A percentile compares a stretch with the other conserved stretches of the same genome.
Evolutionary conservation across 2,113 vertebrate genomes (phyloP).

Genomic region (Merops nubicus): DNA sequence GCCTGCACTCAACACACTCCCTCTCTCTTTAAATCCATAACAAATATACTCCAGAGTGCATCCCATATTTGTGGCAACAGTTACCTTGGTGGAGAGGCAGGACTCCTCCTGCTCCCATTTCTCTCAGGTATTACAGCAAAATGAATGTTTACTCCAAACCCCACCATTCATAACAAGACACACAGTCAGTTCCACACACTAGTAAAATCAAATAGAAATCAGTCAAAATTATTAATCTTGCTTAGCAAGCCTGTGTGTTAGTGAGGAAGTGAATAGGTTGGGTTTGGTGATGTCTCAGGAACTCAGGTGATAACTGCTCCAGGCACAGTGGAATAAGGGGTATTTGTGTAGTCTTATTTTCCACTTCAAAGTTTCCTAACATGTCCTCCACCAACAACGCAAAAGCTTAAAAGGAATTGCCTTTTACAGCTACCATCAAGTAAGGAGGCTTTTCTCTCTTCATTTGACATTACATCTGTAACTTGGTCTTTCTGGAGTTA

Average conservation of each 20-base stretch:
- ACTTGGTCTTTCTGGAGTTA: background rate
- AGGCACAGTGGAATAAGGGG: background rate
- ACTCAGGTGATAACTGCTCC: background rate
- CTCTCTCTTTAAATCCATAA: background rate
- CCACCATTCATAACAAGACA: background rate
- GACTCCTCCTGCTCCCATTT: background rate
- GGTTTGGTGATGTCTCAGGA: background rate
- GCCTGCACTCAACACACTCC: background rate
- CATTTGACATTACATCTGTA: background rate
- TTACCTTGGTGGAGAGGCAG: background rate
- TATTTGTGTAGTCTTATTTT: conserved; percentile 1
- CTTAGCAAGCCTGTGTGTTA: background rate
- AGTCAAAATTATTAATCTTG: background rate
- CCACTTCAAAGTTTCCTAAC: background rate
- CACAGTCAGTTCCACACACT: background rate
- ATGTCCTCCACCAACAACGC: background rate
- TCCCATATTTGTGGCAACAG: background rate
- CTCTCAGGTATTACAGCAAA: background rate
- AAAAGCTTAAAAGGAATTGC: background rate
- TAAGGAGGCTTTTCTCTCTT: background rate
- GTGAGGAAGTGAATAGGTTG: background rate
- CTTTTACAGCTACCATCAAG: background rate
- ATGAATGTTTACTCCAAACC: background rate
- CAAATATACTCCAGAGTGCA: background rate
- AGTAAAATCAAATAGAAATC: background rate